These are phyloP conservation scores for Limnothrissa miodon DNA, from an alignment of 2,113 vertebrate genomes.

Conservation along the genomic window DNA sequence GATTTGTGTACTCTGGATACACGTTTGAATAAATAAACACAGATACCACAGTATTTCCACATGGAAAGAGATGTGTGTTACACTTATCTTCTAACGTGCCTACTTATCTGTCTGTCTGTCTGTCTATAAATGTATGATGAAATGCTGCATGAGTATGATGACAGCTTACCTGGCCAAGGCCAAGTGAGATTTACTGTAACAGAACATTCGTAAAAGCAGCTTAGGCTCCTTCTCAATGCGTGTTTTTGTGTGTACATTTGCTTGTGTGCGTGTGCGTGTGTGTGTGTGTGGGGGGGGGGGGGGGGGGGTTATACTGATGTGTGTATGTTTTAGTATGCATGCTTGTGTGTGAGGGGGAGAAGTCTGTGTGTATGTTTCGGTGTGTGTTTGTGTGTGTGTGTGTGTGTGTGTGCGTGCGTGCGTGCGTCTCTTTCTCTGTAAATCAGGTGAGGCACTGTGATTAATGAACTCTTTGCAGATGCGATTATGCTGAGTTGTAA, in stretches of 20 bases:
- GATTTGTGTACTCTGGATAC: no score
- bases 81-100: not conserved
- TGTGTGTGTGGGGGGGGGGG: not conserved
- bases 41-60: no score
- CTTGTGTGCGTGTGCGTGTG: not conserved
- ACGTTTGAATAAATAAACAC: no score
- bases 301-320: not conserved
- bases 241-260: not conserved
- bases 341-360: not conserved
- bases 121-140: not conserved
- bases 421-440: not conserved
- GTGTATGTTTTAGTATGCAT: no score
- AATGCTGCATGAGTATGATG: no score
- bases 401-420: not conserved
- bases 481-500: conserved; percentile 10
- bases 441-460: conserved; percentile 1
- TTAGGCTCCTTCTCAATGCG: not conserved
- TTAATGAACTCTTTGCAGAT: conserved; percentile 4
- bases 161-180: no score
- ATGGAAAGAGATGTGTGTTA: no score
- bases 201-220: not conserved
- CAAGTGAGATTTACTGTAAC: not conserved
- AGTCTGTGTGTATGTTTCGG: not conserved
- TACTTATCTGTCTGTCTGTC: not conserved
- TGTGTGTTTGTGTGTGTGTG: not conserved